phyloP scores from a whole-genome alignment of 2,113 vertebrate species.

The Falcunculus frontatus region DNA sequence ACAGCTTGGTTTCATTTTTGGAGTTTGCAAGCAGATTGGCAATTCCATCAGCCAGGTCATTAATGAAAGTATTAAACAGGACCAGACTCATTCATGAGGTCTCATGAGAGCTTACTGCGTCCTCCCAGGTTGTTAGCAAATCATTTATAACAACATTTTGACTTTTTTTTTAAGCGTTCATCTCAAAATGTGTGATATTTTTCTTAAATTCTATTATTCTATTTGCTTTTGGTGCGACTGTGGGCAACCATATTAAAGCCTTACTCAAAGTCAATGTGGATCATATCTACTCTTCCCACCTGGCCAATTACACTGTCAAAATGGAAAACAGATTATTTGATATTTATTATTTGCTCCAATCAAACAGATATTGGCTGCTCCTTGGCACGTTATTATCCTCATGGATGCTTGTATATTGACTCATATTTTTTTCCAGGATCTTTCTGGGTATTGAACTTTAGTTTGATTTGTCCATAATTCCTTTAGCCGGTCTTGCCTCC shows the following conservation, averaged over 20 bases:
- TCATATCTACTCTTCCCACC: neutral
- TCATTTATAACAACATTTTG: neutral
- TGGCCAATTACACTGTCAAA: slow-evolving; percentile 31
- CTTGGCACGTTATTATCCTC: neutral
- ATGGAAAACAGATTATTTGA: slow-evolving; percentile 29
- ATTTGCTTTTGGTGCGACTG: neutral
- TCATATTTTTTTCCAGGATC: neutral
- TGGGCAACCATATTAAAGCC: neutral
- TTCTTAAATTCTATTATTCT: neutral
- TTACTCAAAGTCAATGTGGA: neutral
- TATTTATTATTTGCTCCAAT: slow-evolving; percentile 35
- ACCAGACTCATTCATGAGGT: neutral
- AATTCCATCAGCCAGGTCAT: neutral
- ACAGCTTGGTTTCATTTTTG: neutral
- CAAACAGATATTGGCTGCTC: neutral
- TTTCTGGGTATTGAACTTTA: neutral
- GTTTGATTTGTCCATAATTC: neutral
- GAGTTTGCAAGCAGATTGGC: neutral
- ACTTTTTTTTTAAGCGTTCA: neutral
- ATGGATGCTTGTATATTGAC: neutral
- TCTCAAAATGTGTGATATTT: neutral
- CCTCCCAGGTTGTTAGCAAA: neutral
- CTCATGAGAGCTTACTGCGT: neutral
- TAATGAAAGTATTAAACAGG: neutral
- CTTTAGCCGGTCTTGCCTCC: neutral